A percentile compares a stretch with the other conserved stretches of the same genome.
phyloP scores from a whole-genome alignment of 1,140 invertebrate genomes.

The Drosophila aff. region DNA sequence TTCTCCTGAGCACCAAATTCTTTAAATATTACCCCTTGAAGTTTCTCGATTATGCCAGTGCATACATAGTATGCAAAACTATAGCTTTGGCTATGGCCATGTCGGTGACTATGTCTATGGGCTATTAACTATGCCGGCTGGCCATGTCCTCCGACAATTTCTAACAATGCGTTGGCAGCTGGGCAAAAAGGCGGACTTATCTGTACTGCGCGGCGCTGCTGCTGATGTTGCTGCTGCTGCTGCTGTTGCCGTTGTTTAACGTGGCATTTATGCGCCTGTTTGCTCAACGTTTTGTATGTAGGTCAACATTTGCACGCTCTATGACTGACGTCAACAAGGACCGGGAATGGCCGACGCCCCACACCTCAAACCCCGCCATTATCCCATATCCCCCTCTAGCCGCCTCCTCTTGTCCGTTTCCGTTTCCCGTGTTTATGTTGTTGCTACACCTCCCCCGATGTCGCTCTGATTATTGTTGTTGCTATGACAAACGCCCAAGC shows the following conservation, averaged over 20 bases:
- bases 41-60: constrained; percentile 12
- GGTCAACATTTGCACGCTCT: constrained; percentile 80
- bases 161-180: constrained; percentile 79
- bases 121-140: constrained; percentile 54
- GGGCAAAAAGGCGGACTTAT: constrained; percentile 69
- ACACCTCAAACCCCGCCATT: constrained; percentile 6
- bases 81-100: constrained; percentile 28
- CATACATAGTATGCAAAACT: constrained; percentile 24
- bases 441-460: constrained; percentile 52
- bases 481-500: constrained; percentile 71
- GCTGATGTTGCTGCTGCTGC: constrained; percentile 37
- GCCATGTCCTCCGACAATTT: constrained; percentile 62
- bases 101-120: constrained; percentile 40
- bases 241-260: constrained; percentile 55
- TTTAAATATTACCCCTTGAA: not conserved
- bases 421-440: constrained; percentile 73
- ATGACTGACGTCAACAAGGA: constrained; percentile 81
- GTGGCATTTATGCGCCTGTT: constrained; percentile 81
- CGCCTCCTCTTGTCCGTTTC: constrained; percentile 59
- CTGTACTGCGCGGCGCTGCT: constrained; percentile 50
- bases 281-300: constrained; percentile 80
- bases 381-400: constrained; percentile 11
- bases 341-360: constrained; percentile 39
- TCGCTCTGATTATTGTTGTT: constrained; percentile 67
- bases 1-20: not conserved